A percentile compares a stretch with the other conserved stretches of the same genome.
phyloP scores from a whole-genome alignment of 2,888 invertebrate species.

The Drosophila mulleri region DNA sequence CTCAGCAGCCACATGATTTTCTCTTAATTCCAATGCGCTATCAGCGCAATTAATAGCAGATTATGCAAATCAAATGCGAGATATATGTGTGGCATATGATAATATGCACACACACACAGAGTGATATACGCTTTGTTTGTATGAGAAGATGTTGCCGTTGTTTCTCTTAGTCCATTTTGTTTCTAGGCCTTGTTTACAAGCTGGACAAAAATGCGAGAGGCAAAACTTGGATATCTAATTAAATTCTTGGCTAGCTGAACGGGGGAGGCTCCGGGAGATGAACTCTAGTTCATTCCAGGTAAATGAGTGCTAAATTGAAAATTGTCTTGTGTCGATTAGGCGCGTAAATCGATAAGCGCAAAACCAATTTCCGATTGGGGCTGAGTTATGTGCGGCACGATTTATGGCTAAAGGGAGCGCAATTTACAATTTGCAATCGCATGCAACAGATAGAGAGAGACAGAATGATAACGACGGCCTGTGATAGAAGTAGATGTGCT shows the following conservation, averaged over 20 bases:
- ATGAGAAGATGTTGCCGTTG: conserved; percentile 11
- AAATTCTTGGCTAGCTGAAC: conserved; percentile 26
- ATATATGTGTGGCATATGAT: conserved; percentile 51
- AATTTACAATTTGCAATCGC: conserved; percentile 66
- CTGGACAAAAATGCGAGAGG: neutral
- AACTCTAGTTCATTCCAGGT: conserved; percentile 27
- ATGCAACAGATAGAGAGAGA: conserved; percentile 17
- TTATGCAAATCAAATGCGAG: conserved; percentile 76
- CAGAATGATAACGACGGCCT: conserved; percentile 2
- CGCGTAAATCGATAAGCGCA: conserved; percentile 76
- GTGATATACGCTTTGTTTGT: conserved; percentile 5
- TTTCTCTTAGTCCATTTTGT: conserved; percentile 30
- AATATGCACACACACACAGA: conserved; percentile 18
- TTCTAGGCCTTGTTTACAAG: conserved; percentile 31
- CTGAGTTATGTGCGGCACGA: conserved; percentile 75
- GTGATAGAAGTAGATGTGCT: conserved; percentile 11
- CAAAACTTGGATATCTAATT: conserved; percentile 31
- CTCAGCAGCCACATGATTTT: conserved; percentile 16
- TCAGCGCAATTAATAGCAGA: conserved; percentile 81
- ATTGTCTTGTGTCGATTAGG: conserved; percentile 71
- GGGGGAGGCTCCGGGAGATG: neutral
- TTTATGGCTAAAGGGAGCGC: conserved; percentile 64
- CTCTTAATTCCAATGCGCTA: conserved; percentile 65
- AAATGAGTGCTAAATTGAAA: conserved; percentile 72
- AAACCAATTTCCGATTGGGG: conserved; percentile 79